Base-by-base conservation (phyloP, 2,797 vertebrate genomes). In the Eulemur albifrons region DNA sequence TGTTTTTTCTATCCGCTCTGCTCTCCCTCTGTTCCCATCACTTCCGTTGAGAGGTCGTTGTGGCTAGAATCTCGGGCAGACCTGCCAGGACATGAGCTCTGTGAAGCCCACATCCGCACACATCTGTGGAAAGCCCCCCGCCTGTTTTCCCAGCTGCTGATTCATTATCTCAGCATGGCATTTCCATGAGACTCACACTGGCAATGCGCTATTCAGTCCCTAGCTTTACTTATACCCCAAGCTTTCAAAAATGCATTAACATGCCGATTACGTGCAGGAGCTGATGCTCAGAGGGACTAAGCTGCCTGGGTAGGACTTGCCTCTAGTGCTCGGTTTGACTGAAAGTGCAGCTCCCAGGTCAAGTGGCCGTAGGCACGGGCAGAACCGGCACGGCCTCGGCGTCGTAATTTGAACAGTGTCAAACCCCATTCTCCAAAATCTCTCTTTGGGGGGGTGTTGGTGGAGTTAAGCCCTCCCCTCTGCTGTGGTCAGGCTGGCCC, bases 351-450 rank as follows among this genome's bases (percentile, higher is more conserved):
- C 35, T 61, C 10, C 0, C 3, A 20, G 45, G 54, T 27, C 67
- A 21, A n/a, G 48, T 18, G 13, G 48, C 32, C 9, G 7, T 0
- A 21, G 92, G n/a, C 81, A 30, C 21, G 7, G 67, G 52, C 30
- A 38, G 38, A 43, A 23, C 0, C 1, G 72, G 2, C 30, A 5
- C 12, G 8, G 4, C n/a, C 57, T 75, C 65, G 8, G 50, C 13
- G 0, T 1, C 50, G 54, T 38, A 2, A 18, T 30, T 17, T 20
- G 15, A 75, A n/a, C 30, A 17, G 1, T 0, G 23, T 25, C 43
- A 50, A 52, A 5, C 20, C 32, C 72, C 17, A 40, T n/a, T 25
- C 14, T 59, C 48, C 9, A 38, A 65, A 70, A 3, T 17, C 43
- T 87, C 76, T 67, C 35, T 84, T 67, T 70, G 94, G 48, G 52